Percentiles rank a stretch among this genome's conserved stretches.
Evolutionary conservation across 30 jellyfish, hydroid and myxozoan genomes (phyloP).

Genomic region (Hydractinia echinata): DNA sequence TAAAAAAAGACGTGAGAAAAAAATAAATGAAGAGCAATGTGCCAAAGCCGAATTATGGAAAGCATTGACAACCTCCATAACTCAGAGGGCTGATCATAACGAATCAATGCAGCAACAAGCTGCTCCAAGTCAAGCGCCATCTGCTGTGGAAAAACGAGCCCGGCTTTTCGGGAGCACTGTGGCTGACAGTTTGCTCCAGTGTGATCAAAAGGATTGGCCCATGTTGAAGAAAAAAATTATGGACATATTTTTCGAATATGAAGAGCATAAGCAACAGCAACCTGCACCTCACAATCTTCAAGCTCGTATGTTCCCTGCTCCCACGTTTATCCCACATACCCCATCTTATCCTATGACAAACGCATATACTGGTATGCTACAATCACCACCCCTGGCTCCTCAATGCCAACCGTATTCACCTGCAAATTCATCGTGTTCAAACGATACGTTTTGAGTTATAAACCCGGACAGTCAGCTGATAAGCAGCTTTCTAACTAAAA

Average conservation of each 20-base stretch:
- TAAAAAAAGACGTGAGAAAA: not conserved
- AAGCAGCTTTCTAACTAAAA: no score
- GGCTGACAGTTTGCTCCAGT: slow-evolving; percentile 11
- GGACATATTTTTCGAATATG: slow-evolving; percentile 18
- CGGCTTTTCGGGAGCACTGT: slow-evolving; percentile 5
- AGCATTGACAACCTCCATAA: not conserved
- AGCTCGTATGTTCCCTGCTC: no score
- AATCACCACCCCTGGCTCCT: slow-evolving; percentile 13
- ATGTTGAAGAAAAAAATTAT: slow-evolving; percentile 3
- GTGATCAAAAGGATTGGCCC: slow-evolving; percentile 5
- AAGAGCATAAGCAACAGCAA: not conserved
- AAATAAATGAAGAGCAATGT: not conserved
- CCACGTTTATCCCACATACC: not conserved
- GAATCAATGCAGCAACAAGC: no score
- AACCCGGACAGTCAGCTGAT: no score
- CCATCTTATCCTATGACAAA: not conserved
- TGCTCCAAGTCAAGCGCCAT: not conserved
- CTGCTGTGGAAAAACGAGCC: not conserved
- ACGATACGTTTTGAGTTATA: not conserved
- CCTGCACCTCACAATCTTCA: not conserved
- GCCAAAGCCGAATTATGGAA: not conserved
- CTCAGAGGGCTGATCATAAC: not conserved
- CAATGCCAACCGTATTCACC: not conserved
- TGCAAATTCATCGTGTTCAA: not conserved
- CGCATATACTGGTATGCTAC: not conserved